phyloP scores from a whole-genome alignment of 1,140 invertebrate species.

The Heterodera carotae region DNA sequence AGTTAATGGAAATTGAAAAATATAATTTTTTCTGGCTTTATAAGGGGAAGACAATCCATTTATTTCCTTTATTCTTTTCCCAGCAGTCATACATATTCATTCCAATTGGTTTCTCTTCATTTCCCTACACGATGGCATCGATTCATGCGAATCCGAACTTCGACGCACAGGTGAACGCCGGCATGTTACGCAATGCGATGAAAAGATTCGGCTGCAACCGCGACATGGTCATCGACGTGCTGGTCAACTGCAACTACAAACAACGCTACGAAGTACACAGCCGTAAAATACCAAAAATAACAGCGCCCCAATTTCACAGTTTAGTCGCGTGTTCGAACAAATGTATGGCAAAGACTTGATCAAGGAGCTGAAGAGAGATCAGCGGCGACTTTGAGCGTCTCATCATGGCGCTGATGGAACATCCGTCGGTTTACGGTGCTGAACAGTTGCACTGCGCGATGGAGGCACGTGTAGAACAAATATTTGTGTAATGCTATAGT shows the following conservation, averaged over 20 bases:
- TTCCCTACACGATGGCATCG: no score
- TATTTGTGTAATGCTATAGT: no score
- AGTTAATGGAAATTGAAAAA: no score
- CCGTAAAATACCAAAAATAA: no score
- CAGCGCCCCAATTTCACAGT: conserved; percentile 69
- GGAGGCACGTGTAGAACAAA: conserved; percentile 67
- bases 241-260: conserved; percentile 55
- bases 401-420: conserved; percentile 82
- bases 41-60: no score
- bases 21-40: no score
- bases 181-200: conserved; percentile 85
- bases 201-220: conserved; percentile 75
- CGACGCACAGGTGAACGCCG: conserved; percentile 83
- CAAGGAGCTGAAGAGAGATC: conserved; percentile 84
- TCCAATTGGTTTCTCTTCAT: no score
- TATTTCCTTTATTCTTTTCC: no score
- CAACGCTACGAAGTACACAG: conserved; percentile 79
- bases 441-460: conserved; percentile 83
- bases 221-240: conserved; percentile 50
- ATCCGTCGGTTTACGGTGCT: conserved; percentile 78
- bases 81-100: no score
- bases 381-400: conserved; percentile 86
- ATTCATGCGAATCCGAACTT: conserved; percentile 80
- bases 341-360: conserved; percentile 89
- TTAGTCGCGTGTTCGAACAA: conserved; percentile 82